Base-by-base conservation (phyloP, 2,888 invertebrate genomes). In the Mactromeris polynyma region DNA sequence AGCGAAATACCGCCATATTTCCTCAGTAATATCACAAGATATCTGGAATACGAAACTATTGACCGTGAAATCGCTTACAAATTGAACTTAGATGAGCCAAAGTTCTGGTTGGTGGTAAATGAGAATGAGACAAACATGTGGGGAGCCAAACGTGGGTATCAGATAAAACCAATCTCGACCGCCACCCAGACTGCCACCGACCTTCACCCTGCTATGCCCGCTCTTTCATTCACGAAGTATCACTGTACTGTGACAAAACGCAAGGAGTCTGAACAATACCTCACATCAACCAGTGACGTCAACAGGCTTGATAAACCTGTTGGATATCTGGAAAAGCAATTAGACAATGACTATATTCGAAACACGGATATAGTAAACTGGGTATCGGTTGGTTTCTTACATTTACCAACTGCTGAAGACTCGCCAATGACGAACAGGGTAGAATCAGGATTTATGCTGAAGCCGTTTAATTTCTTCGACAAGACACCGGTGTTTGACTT, bases 381-480 rank as follows among this genome's bases (percentile, higher is more conserved):
- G 94, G 87, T 94, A 11, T 86, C 93, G 19, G 87, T 94, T 26
- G 94, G 94, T 2, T 94, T 94, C 80, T 86, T 94, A 3, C 94
- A 94, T 81, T 85, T 94, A 21, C 94, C 94, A 7, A 92, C 93
- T 4, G 83, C 93, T 2, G 94, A 94, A 81, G 94, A 94, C 58
- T 89, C 91, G 4, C 94, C 94, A 2, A 94, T 94, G 92, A 94
- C 94, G 7, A 89, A 92, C 73, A 83, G 92, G 54, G 92, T 93
- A 3, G 90, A 92, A 54, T 89, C 93, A 6, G 93, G 94, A 4
- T 94, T 94, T 46, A 89, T 90, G 78, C 78, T 94, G n/a, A 93
- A 91, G 78, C 94, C 94, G 1, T 94, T 93, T 85, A 94, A 94
- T 81, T 94, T 93, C 85, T 94, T 94, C 78, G 93, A 94, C 77